Evolutionary conservation across 2,888 invertebrate species (phyloP).

Genomic region (Stramonita haemastoma): DNA sequence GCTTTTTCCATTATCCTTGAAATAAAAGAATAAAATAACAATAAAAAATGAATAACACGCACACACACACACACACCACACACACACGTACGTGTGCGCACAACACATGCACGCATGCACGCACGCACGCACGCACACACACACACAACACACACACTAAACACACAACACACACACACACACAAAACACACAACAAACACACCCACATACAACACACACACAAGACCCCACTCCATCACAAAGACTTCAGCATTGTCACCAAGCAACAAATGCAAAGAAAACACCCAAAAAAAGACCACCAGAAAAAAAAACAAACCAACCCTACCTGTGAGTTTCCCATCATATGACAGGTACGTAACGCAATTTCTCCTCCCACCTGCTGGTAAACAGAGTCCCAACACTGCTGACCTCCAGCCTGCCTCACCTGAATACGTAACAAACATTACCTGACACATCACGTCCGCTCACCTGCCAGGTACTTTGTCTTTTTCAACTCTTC

Average conservation of each 20-base stretch:
- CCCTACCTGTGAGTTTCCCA: constrained; percentile 7
- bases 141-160: neutral
- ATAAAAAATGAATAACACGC: no score
- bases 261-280: neutral
- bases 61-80: neutral
- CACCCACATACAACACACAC: neutral
- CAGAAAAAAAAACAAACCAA: neutral
- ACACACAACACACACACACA: neutral
- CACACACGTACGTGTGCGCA: neutral
- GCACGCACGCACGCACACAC: neutral
- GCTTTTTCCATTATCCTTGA: no score
- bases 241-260: neutral
- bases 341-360: neutral
- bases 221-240: neutral
- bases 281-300: neutral
- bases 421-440: constrained; percentile 2
- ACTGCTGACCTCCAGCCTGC: neutral
- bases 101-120: neutral
- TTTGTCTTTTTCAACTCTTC: neutral
- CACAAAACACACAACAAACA: neutral
- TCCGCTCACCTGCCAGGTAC: neutral
- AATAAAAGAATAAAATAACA: neutral
- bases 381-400: constrained; percentile 2
- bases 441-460: neutral
- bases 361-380: neutral